Percentiles rank a stretch among this genome's conserved stretches.
These are phyloP conservation scores for Pseudanteris insignis DNA, from an alignment of 2,888 invertebrate species.

Conservation along the genomic window DNA sequence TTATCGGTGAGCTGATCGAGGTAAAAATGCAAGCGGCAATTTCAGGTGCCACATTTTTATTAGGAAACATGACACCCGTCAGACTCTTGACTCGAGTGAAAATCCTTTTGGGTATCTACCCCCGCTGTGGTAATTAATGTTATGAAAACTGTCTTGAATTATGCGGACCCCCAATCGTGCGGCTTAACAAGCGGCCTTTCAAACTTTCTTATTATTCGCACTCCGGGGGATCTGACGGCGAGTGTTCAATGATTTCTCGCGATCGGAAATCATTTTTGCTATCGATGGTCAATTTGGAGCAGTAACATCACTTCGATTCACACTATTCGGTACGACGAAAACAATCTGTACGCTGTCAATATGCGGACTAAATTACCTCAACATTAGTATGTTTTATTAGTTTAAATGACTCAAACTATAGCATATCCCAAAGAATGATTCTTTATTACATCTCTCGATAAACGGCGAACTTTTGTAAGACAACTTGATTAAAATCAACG, in stretches of 20 bases:
- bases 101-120: slow-evolving; percentile 15
- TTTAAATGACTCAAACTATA: no score
- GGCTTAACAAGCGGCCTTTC: slow-evolving; percentile 53
- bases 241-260: slow-evolving; percentile 12
- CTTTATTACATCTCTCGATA: no score
- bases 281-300: no score
- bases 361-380: background rate
- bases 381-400: no score
- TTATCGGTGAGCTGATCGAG: slow-evolving; percentile 21
- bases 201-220: slow-evolving; percentile 47
- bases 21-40: slow-evolving; percentile 11
- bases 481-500: no score
- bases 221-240: slow-evolving; percentile 40
- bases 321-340: background rate
- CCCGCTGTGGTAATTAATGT: slow-evolving; percentile 49
- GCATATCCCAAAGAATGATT: no score
- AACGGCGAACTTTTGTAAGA: no score
- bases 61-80: slow-evolving; percentile 35
- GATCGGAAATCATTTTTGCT: slow-evolving; percentile 23
- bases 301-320: no score
- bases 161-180: slow-evolving; percentile 52
- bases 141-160: slow-evolving; percentile 51
- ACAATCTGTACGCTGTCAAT: background rate
- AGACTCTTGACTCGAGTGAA: slow-evolving; percentile 10
- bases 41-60: slow-evolving; percentile 24